Percentiles rank a stretch among this genome's conserved stretches.
Conservation (phyloP, 2,888 invertebrate genomes). For the Pammene aurita region DNA sequence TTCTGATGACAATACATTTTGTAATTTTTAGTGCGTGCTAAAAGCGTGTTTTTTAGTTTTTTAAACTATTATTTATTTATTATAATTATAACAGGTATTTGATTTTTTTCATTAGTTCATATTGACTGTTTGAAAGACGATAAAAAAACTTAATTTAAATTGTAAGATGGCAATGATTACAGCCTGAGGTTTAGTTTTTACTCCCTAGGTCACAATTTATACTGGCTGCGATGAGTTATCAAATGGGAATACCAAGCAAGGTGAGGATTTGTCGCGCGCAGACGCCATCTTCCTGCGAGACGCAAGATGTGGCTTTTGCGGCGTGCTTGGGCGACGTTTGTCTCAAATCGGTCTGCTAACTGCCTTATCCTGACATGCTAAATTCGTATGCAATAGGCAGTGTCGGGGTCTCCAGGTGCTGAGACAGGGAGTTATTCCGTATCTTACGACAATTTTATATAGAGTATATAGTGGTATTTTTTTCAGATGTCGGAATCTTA, state of each 20-base stretch:
- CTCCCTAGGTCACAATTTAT: not conserved
- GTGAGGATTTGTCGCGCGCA: constrained; percentile 24
- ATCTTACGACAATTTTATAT: no score
- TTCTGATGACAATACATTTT: no score
- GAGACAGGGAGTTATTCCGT: not conserved
- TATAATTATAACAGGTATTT: no score
- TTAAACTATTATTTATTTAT: no score
- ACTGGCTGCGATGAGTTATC: not conserved
- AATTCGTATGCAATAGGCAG: not conserved
- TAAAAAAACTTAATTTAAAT: no score
- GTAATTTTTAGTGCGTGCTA: no score
- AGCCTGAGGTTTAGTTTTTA: not conserved
- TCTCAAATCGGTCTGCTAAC: constrained; percentile 1
- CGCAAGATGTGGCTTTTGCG: constrained; percentile 21
- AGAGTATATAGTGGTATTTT: no score
- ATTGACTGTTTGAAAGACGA: no score
- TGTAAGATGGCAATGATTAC: not conserved
- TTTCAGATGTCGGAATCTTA: no score
- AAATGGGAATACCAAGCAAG: constrained; percentile 8
- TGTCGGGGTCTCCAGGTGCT: not conserved
- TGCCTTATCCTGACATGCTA: not conserved
- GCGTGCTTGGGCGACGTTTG: constrained; percentile 16
- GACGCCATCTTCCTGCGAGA: constrained; percentile 8
- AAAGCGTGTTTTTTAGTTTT: no score
- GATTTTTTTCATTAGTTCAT: no score